Percentiles rank a stretch among this genome's conserved stretches.
Conservation (phyloP, 2,888 invertebrate genomes). For the Copidosoma aretas region DNA sequence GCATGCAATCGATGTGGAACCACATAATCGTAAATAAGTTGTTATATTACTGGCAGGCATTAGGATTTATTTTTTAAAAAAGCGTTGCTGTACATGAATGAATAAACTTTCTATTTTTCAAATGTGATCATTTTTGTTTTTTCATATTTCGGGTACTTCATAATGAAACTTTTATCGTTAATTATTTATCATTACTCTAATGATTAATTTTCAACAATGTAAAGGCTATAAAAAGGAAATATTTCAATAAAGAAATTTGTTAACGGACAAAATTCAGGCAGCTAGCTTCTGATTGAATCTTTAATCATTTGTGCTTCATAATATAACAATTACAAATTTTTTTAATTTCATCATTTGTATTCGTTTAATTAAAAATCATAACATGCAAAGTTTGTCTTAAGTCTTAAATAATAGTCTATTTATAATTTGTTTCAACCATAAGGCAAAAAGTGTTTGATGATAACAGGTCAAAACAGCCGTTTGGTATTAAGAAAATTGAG, state of each 20-base stretch:
- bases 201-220: neutral
- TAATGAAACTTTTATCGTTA: neutral
- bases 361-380: neutral
- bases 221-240: conserved; percentile 18
- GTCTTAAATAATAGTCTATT: conserved; percentile 17
- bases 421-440: conserved; percentile 28
- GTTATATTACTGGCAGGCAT: neutral
- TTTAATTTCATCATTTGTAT: conserved; percentile 21
- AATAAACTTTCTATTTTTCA: conserved; percentile 19
- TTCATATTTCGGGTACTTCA: conserved; percentile 34
- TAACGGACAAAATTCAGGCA: conserved; percentile 11
- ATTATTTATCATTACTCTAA: conserved; percentile 16
- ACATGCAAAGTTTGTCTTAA: conserved; percentile 16
- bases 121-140: neutral
- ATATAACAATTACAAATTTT: conserved; percentile 14
- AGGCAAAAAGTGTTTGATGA: conserved; percentile 31
- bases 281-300: conserved; percentile 29
- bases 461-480: conserved; percentile 31
- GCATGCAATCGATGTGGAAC: conserved; percentile 39
- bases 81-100: neutral
- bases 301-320: conserved; percentile 22
- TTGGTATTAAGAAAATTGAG: conserved; percentile 33
- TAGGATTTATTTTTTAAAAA: neutral
- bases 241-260: conserved; percentile 9
- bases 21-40: conserved; percentile 33